Evolutionary conservation across 2,888 invertebrate genomes (phyloP), one percentile per base, ranked within the genome.

Genomic region (Gari tellinella): DNA sequence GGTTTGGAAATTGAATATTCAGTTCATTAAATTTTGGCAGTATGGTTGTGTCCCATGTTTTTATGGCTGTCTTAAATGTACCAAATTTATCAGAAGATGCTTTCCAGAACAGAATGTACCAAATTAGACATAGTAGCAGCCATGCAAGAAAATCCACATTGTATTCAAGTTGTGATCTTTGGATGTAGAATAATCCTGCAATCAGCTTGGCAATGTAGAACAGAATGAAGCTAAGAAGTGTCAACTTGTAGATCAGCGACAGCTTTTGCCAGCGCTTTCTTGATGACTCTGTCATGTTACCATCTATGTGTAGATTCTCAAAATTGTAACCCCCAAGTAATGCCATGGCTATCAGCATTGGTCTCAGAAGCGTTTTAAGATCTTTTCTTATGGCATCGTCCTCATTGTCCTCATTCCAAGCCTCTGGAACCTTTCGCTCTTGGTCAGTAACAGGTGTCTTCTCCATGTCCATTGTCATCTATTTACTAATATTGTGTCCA

Each of bases 321-420:
- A 69, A 69, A 37, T 51, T 69, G 46, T 63, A 62, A 38, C 52
- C 51, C 14, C 69, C 69, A 31, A 26, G 19, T 14, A 63, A 7
- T 7, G 69, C 63, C 46, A 69, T 14, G 21, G n/a, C 40, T 21
- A 51, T 37, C 12, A 69, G 43, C 17, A 69, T 49, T 17, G 63
- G 69, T 15, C 40, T 48, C 7, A 69, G 5, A 15, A 58, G 41
- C n/a, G 31, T 31, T 31, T 10, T 31, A 4, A 31, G 10, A 31
- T 31, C 5, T 4, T 4, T 7, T 31, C 10, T 31, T 10, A 31
- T 31, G 4, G 4, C 31, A 4, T 31, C 31, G 10, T 31, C 31
- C 10, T 31, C 31, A 4, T 31, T 31, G 10, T 31, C 31, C 10
- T 31, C 31, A 4, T 31, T 31, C 31, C 31, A 31, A 4, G 10